Evolutionary conservation across 2,797 vertebrate species (phyloP).

Genomic region (Sylvia borin): DNA sequence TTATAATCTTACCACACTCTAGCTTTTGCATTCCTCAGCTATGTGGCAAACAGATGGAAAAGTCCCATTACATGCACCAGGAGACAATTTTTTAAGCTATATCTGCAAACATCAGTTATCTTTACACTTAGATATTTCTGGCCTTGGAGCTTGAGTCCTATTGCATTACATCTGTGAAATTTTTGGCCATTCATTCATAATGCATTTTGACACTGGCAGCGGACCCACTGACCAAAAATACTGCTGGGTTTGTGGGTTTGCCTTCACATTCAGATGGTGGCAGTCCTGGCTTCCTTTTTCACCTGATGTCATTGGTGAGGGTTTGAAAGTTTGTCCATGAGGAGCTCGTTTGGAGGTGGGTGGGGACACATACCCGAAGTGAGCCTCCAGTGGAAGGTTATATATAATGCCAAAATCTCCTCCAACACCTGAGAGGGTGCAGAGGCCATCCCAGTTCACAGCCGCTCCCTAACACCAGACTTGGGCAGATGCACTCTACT

Average conservation of each 20-base stretch:
- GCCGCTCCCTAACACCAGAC: background rate
- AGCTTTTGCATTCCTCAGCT: constrained; percentile 22
- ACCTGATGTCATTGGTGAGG: background rate
- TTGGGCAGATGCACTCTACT: background rate
- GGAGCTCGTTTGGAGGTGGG: fast-evolving
- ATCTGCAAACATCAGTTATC: constrained; percentile 6
- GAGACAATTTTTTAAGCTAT: constrained; percentile 11
- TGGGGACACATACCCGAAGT: fast-evolving
- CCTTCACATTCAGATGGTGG: background rate
- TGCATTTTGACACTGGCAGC: background rate
- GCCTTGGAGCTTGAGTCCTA: background rate
- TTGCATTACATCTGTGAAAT: background rate
- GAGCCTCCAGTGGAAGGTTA: background rate
- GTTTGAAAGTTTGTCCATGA: background rate
- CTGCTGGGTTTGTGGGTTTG: background rate
- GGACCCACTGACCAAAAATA: background rate
- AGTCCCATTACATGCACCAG: background rate
- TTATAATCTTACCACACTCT: background rate
- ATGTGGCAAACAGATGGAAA: constrained; percentile 24
- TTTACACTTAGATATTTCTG: background rate
- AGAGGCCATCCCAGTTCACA: background rate
- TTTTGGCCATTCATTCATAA: background rate
- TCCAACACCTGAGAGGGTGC: background rate
- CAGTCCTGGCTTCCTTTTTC: background rate
- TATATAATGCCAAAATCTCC: background rate